Base-by-base conservation (phyloP, 1,140 invertebrate genomes). In the Drosophila athabasca region DNA sequence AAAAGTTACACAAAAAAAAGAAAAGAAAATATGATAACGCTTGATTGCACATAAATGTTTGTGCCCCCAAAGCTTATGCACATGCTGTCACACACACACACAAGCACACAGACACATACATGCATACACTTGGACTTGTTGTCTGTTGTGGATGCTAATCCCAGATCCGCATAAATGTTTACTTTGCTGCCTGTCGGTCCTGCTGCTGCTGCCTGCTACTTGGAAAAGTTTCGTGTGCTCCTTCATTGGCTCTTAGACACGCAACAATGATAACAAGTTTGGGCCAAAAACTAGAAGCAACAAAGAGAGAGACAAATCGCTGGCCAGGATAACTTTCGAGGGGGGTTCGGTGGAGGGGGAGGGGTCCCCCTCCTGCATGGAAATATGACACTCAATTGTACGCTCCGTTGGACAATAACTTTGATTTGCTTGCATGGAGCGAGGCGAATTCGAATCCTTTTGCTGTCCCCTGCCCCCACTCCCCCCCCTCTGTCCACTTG, bases 351-450 rank as follows among this genome's bases (percentile, higher is more conserved):
- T 65, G 45, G 17, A 19, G 17, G 17, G 17, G 17, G 17, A 19
- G 17, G 17, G 17, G 17, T 0, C 0, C 17, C 46, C 77, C 75
- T 84, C 71, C 17, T 19, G 45, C 55, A 79, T 79, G 62, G 71
- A 88, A 83, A 87, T 88, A 87, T 87, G 83, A 88, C 83, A 87
- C 83, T 87, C 83, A 88, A 87, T 87, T 87, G 83, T 88, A 76
- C 83, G 83, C 83, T 88, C 83, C 83, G 79, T 66, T 88, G 71
- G 83, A 62, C 83, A 87, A 88, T 85, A 82, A 82, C 83, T 85
- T 85, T 85, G 82, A 85, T 87, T 85, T 88, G 82, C 79, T 71
- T 85, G 24, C 24, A 26, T 61, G 62, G 62, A 1, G 1, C 17
- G 17, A 39, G 35, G 35, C 35, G 4, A 77, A n/a, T 53, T 24